These are phyloP conservation scores for Teleopsis dalmanni DNA, from an alignment of 1,140 invertebrate genomes.

Conservation along the genomic window DNA sequence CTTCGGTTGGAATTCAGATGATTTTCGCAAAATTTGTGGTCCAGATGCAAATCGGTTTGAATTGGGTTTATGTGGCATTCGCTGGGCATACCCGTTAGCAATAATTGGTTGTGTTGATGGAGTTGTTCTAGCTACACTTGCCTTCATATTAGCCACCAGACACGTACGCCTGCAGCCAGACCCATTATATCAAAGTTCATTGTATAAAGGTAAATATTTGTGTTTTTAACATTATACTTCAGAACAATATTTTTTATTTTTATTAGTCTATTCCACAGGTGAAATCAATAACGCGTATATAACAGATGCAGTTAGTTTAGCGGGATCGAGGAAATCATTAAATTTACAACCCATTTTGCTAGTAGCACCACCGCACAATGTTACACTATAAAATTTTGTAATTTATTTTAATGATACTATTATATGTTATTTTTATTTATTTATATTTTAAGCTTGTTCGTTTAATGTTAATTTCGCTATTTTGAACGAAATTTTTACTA, in stretches of 20 bases:
- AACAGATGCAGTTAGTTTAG: constrained; percentile 68
- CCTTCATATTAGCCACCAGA: constrained; percentile 86
- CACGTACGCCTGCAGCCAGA: constrained; percentile 79
- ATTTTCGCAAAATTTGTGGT: constrained; percentile 81
- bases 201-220: constrained; percentile 53
- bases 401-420: too few relatives aligned
- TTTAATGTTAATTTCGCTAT: too few relatives aligned
- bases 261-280: constrained; percentile 58
- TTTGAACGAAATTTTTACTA: too few relatives aligned
- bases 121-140: constrained; percentile 77
- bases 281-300: constrained; percentile 82
- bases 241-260: constrained; percentile 10
- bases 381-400: too few relatives aligned
- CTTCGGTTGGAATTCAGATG: constrained; percentile 79
- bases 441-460: too few relatives aligned
- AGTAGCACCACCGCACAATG: constrained; percentile 38
- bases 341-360: constrained; percentile 75
- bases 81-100: constrained; percentile 92
- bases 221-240: not conserved
- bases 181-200: constrained; percentile 59
- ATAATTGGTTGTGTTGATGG: constrained; percentile 89
- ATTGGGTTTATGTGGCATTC: constrained; percentile 74
- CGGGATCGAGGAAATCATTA: constrained; percentile 75
- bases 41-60: constrained; percentile 65
- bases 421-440: too few relatives aligned